Conservation (phyloP, 2,888 invertebrate genomes). For the Choristoneura rosaceana region DNA sequence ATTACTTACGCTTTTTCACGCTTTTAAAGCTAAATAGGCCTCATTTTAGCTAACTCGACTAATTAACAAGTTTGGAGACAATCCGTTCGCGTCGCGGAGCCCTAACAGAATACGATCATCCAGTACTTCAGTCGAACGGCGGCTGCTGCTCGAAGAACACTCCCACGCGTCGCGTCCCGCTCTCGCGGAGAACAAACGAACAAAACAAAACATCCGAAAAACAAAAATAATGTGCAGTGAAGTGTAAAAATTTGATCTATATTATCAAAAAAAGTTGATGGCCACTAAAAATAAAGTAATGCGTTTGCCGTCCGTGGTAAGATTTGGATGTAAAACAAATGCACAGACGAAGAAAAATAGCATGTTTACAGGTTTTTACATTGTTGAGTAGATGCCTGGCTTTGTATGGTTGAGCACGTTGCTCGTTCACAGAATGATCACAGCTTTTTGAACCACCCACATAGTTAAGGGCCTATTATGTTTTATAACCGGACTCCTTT, state of each 20-base stretch:
- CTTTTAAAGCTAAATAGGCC: constrained; percentile 19
- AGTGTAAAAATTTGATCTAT: constrained; percentile 48
- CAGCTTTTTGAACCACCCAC: constrained; percentile 36
- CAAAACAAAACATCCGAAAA: constrained; percentile 43
- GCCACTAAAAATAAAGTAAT: constrained; percentile 80
- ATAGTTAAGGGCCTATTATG: constrained; percentile 15
- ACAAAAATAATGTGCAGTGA: constrained; percentile 36
- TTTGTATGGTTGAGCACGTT: constrained; percentile 47
- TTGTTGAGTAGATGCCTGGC: constrained; percentile 64
- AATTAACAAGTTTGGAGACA: constrained; percentile 45
- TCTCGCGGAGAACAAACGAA: constrained; percentile 51
- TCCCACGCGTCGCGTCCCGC: constrained; percentile 50
- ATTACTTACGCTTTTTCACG: not conserved
- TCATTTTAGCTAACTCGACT: constrained; percentile 28
- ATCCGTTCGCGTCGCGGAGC: constrained; percentile 46
- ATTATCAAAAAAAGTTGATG: constrained; percentile 53
- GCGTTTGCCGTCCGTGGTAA: constrained; percentile 83
- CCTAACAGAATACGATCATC: constrained; percentile 31
- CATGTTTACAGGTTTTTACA: constrained; percentile 83
- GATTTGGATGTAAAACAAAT: constrained; percentile 47
- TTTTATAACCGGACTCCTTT: constrained; percentile 5
- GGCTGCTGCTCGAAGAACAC: constrained; percentile 61
- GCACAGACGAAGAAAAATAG: constrained; percentile 50
- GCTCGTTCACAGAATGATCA: constrained; percentile 35
- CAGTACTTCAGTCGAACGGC: constrained; percentile 67